Conservation (phyloP, 2,797 vertebrate species). For the Malurus splendens region DNA sequence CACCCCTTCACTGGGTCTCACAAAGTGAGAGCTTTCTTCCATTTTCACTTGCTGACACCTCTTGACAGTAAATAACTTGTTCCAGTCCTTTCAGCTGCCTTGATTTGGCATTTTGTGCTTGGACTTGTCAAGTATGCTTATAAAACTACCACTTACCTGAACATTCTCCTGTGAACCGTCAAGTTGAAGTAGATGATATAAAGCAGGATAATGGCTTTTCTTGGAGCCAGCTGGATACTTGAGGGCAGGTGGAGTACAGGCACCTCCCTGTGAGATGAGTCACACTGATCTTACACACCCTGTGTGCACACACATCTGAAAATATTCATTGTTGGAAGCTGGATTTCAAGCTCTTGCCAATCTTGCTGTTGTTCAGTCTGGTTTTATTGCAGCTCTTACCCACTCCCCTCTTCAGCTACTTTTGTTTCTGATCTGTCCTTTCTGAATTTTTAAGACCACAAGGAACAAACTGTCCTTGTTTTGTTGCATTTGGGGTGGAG, state of each 20-base stretch:
- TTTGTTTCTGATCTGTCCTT: neutral
- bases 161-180: neutral
- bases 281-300: neutral
- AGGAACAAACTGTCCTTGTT: fast-evolving
- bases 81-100: neutral
- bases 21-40: neutral
- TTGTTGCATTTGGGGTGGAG: neutral
- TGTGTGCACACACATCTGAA: fast-evolving
- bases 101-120: neutral
- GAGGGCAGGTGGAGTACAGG: neutral
- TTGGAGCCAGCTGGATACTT: neutral
- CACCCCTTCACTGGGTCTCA: neutral
- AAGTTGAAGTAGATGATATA: neutral
- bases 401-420: fast-evolving
- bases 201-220: neutral
- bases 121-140: neutral
- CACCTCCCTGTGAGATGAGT: neutral
- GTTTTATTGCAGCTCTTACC: neutral
- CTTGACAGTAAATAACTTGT: neutral
- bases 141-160: neutral
- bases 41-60: neutral
- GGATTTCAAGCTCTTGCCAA: neutral
- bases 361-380: fast-evolving
- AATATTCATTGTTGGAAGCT: fast-evolving
- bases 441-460: neutral